Base-by-base conservation (phyloP, 2,113 vertebrate genomes). In the Anolis sagrei region DNA sequence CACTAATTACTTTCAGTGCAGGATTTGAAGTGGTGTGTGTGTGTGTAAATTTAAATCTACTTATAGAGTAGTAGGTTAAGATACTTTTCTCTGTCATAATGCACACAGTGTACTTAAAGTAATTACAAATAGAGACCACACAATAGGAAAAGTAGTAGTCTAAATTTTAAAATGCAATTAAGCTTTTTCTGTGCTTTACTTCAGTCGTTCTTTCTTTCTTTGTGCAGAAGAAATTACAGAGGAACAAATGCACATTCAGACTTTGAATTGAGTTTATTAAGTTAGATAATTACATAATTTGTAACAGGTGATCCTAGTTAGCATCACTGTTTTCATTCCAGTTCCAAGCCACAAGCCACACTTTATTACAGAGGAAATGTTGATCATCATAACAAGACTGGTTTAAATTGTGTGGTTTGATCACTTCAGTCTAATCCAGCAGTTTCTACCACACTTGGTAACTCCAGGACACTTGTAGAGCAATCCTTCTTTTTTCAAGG, bases 281-380 rank as follows among this genome's bases (percentile, higher is more conserved):
- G 7, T 79, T 72, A 4, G 54, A 48, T 86, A 86, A 74, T 79
- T 86, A 21, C 51, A 62, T 86, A 73, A 86, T 79, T 73, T n/a
- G 39, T 72, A 86, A 48, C 84, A 86, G 76, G 76, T 62, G 69
- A 64, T 49, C 68, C 76, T 44, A 34, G 7, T 79, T 79, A 62
- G 68, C 34, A 79, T 62, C 10, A 29, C 68, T 73, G 51, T 73
- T 85, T 73, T 79, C 49, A 79, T 73, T 85, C 36, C 5, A 2
- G 54, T n/a, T 4, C 73, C 70, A 73, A 68, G 69, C 36, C 54
- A 32, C 84, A 44, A 27, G 36, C 5, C 54, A 48, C 29, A 25
- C 21, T 79, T 79, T 85, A 32, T 11, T 73, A 29, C 5, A 32
- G 36, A 29, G 36, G 36, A 39, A 54, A 48, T 79, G 9, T 85